Base-by-base conservation (phyloP, 2,113 vertebrate genomes). In the Cephalopholis sonnerati region DNA sequence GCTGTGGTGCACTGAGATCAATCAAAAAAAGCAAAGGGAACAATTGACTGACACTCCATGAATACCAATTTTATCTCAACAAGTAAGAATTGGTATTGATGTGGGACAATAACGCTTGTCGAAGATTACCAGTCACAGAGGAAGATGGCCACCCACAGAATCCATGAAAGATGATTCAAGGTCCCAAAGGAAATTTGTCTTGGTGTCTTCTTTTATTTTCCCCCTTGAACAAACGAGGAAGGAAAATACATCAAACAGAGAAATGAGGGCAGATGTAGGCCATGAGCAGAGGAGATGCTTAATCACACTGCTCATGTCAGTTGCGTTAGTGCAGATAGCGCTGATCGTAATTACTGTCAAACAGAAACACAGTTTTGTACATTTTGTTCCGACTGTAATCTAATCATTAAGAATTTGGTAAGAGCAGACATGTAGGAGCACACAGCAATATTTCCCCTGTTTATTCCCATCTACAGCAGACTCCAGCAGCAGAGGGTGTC, bases 231-330 rank as follows among this genome's bases (percentile, higher is more conserved):
- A 68, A 55, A 61, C 1, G 4, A 65, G 64, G 54, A 81, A 78
- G 54, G 59, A 78, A 77, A 82, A 90, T 82, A 84, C 89, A 93
- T 92, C 88, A 91, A 73, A 81, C 77, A 81, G 83, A 85, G 71
- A 82, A 82, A 81, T 66, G 69, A 72, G 62, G 77, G 84, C 85
- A 85, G 83, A 93, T 91, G 78, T 91, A 89, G 85, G 90, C 82
- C 85, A 79, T 32, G 50, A 72, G 77, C 25, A 27, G 41, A 78
- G 74, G 20, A 78, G 82, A 74, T 44, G 63, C 82, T 91, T 88
- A 70, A 94, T 92, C 90, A 92, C 90, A 88, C 46, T 50, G 62
- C 67, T 79, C 57, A 78, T 81, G 79, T 71, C 65, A 74, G 81
- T 29, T 59, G 59, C 17, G 16, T 18, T 32, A 24, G 32, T 13